Evolutionary conservation across 2,113 vertebrate species (phyloP).

Genomic region (Balaenoptera acutorostrata): DNA sequence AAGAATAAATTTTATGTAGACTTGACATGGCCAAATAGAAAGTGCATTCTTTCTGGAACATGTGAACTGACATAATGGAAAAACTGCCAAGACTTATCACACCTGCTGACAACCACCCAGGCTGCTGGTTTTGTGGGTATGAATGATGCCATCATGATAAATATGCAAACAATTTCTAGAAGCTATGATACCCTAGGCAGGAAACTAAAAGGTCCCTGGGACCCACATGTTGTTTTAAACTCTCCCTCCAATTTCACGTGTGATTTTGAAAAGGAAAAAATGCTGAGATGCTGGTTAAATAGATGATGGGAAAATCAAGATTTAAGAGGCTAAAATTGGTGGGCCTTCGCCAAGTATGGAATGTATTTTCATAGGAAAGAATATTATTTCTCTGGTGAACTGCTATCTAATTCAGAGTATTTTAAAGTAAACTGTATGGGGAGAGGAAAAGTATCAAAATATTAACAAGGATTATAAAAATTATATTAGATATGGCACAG

Average conservation of each 20-base stretch:
- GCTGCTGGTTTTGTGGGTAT: not conserved
- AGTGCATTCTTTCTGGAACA: not conserved
- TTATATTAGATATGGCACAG: not conserved
- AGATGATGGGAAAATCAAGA: not conserved
- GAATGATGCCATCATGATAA: not conserved
- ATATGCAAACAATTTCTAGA: not conserved
- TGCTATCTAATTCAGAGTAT: not conserved
- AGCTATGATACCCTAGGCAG: not conserved
- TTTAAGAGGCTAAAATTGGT: not conserved
- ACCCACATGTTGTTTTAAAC: not conserved
- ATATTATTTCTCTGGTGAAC: not conserved
- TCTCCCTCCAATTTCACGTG: not conserved
- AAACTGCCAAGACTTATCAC: not conserved
- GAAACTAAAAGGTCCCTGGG: not conserved
- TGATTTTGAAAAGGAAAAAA: not conserved
- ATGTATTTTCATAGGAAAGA: not conserved
- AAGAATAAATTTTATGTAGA: not conserved
- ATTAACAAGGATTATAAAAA: not conserved
- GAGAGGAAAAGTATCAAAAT: conserved; percentile 6
- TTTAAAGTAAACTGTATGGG: not conserved
- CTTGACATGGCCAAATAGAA: not conserved
- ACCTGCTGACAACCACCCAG: not conserved
- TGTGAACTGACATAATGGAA: not conserved
- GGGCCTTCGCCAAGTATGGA: not conserved
- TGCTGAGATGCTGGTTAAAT: not conserved